Conservation (phyloP, 2,113 vertebrate genomes). For the Cephalopholis sonnerati region DNA sequence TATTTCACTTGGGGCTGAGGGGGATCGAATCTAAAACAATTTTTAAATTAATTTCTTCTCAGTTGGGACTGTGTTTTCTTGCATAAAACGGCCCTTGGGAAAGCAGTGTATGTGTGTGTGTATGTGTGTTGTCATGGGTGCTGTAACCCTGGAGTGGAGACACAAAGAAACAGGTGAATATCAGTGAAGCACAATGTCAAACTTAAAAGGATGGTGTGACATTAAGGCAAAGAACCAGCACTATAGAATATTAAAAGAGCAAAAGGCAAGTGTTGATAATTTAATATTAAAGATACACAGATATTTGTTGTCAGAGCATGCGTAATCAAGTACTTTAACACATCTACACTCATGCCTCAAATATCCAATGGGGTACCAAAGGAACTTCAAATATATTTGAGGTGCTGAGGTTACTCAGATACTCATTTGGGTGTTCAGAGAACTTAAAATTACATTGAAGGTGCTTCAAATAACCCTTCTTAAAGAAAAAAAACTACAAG, state of each 20-base stretch:
- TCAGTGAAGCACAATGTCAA: conserved; percentile 38
- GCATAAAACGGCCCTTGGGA: conserved; percentile 70
- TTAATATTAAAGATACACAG: not conserved
- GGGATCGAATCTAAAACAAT: conserved; percentile 47
- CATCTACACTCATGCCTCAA: no score
- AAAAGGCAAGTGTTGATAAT: not conserved
- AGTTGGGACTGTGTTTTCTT: conserved; percentile 50
- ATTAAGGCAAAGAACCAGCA: conserved; percentile 3
- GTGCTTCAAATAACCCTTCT: no score
- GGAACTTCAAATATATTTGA: no score
- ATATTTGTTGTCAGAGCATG: not conserved
- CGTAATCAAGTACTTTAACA: not conserved
- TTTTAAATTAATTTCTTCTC: conserved; percentile 61
- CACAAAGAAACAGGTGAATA: conserved; percentile 72
- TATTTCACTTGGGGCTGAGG: conserved; percentile 32
- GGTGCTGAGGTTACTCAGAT: no score
- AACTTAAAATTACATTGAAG: no score
- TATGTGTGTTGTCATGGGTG: conserved; percentile 86
- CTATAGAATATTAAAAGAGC: not conserved
- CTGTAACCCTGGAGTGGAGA: conserved; percentile 75
- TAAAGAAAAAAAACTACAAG: no score
- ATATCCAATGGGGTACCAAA: no score
- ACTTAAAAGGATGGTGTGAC: not conserved
- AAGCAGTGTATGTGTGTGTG: conserved; percentile 62
- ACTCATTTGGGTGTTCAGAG: no score